Conservation (phyloP, 2,888 invertebrate genomes). For the Apodemia zela region DNA sequence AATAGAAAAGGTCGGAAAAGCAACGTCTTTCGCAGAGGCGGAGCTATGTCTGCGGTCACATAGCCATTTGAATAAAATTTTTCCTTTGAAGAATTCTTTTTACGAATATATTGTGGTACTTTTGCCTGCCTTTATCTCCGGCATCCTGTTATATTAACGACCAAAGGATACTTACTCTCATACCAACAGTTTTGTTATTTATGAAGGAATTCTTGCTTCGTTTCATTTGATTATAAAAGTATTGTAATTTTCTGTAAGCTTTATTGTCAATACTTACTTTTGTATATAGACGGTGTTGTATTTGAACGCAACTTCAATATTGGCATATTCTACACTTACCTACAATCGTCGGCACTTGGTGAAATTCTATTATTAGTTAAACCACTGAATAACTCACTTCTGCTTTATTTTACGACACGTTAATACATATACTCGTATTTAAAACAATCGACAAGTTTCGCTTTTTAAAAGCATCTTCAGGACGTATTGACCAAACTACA, state of each 20-base stretch:
- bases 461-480: too few species aligned
- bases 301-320: too few species aligned
- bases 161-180: conserved; percentile 3
- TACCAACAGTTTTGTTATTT: conserved; percentile 4
- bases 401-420: too few species aligned
- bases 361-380: too few species aligned
- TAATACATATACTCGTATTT: too few species aligned
- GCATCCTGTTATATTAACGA: conserved; percentile 12
- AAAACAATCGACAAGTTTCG: too few species aligned
- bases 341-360: too few species aligned
- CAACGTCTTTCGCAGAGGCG: conserved; percentile 74
- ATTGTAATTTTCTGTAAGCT: background rate
- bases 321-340: too few species aligned
- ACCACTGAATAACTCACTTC: too few species aligned
- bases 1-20: conserved; percentile 75
- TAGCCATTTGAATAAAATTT: conserved; percentile 73
- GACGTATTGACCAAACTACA: too few species aligned
- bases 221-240: background rate
- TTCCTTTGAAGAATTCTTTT: conserved; percentile 74
- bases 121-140: conserved; percentile 14
- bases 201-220: background rate
- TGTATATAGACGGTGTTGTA: too few species aligned
- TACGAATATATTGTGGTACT: conserved; percentile 62
- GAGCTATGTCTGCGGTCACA: conserved; percentile 64
- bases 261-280: background rate